A percentile compares a stretch with the other conserved stretches of the same genome.
phyloP scores from a whole-genome alignment of 2,113 vertebrate species.

The Microcebus murinus region DNA sequence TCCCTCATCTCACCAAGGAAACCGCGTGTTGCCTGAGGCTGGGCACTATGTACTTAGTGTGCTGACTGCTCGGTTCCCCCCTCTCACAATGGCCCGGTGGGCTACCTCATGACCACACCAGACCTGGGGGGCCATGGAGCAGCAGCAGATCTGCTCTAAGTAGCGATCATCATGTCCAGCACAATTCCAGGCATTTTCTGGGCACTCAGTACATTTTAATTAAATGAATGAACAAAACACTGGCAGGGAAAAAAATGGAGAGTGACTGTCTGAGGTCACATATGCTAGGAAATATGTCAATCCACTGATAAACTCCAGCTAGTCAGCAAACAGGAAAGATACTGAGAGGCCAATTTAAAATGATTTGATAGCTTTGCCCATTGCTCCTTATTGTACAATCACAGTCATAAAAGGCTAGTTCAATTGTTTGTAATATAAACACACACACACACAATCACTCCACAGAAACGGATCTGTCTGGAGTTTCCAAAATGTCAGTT shows the following conservation, averaged over 20 bases:
- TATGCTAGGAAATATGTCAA: slow-evolving; percentile 82
- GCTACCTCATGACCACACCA: neutral
- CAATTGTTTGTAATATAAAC: slow-evolving; percentile 47
- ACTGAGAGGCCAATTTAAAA: slow-evolving; percentile 68
- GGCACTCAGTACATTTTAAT: slow-evolving; percentile 64
- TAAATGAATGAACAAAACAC: slow-evolving; percentile 73
- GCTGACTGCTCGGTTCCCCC: neutral
- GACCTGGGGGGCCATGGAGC: neutral
- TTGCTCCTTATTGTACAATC: slow-evolving; percentile 58
- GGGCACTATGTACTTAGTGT: accelerated
- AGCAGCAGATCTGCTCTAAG: neutral
- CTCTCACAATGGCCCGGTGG: neutral
- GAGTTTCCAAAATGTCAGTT: slow-evolving; percentile 49
- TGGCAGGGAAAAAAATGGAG: slow-evolving; percentile 56
- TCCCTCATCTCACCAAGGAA: neutral
- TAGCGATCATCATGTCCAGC: slow-evolving; percentile 7
- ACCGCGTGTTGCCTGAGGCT: neutral
- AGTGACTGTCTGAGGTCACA: slow-evolving; percentile 72
- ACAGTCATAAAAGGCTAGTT: slow-evolving; percentile 46
- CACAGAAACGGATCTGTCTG: neutral
- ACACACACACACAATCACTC: neutral
- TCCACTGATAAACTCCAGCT: slow-evolving; percentile 71
- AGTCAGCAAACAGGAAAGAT: slow-evolving; percentile 59
- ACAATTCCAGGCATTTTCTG: slow-evolving; percentile 70
- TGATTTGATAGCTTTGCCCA: slow-evolving; percentile 69